A percentile compares a stretch with the other conserved stretches of the same genome.
These are phyloP conservation scores for Ericerus pela DNA, from an alignment of 1,140 invertebrate species.

Conservation along the genomic window DNA sequence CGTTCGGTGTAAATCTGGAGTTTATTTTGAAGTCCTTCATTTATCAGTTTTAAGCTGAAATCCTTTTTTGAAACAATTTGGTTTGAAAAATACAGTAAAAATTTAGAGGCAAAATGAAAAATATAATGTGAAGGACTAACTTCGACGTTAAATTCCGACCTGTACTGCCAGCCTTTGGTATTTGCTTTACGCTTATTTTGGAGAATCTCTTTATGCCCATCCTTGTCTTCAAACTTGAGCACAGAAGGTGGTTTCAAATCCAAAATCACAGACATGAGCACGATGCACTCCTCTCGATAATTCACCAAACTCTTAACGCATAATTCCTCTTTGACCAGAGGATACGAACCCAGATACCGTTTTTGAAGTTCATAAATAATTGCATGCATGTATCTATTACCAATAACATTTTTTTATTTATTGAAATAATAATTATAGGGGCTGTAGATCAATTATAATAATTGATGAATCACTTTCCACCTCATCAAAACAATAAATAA, in stretches of 20 bases:
- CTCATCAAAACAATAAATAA: too few species aligned
- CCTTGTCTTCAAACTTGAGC: not conserved
- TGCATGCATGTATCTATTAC: not conserved
- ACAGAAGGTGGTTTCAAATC: not conserved
- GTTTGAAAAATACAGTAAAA: not conserved
- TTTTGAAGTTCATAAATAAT: constrained; percentile 16
- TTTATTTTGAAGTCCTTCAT: constrained; percentile 16
- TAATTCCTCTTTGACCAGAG: constrained; percentile 14
- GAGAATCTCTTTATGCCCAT: not conserved
- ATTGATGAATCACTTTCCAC: too few species aligned
- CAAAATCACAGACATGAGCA: not conserved
- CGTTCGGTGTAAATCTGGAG: constrained; percentile 14
- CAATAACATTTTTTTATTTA: too few species aligned
- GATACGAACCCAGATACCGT: constrained; percentile 15
- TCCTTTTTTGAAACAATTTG: constrained; percentile 5
- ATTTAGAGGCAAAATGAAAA: not conserved
- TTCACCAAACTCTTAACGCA: not conserved
- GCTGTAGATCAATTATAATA: not conserved
- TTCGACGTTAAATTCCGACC: not conserved
- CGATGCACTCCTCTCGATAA: not conserved
- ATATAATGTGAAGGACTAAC: not conserved
- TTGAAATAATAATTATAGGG: too few species aligned
- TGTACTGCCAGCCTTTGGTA: not conserved
- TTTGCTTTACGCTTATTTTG: not conserved
- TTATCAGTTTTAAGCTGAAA: constrained; percentile 8